Conservation (phyloP, 2,797 vertebrate species). For the Enteromius trimaculatus region DNA sequence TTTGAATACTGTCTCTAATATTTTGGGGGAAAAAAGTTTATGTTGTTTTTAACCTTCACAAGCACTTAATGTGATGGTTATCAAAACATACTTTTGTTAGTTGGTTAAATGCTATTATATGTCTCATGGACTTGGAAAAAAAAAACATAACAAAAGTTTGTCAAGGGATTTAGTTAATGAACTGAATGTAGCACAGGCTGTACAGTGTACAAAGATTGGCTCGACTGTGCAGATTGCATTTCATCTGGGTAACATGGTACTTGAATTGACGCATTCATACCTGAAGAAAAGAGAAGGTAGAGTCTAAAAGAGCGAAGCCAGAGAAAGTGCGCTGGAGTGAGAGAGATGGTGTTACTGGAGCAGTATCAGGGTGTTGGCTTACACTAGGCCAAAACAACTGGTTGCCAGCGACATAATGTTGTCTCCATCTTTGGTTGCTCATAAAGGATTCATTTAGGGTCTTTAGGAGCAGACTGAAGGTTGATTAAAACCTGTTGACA, state of each 20-base stretch:
- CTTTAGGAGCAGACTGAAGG: background rate
- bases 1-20: background rate
- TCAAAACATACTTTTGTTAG: background rate
- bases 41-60: background rate
- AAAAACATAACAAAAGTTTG: background rate
- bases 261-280: slow-evolving; percentile 52
- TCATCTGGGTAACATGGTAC: slow-evolving; percentile 37
- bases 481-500: slow-evolving; percentile 22
- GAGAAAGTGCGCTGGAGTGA: background rate
- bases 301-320: background rate
- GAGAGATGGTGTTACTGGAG: slow-evolving; percentile 2
- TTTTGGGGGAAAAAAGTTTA: too few relatives aligned
- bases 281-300: background rate
- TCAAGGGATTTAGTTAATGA: slow-evolving; percentile 1
- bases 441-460: slow-evolving; percentile 11
- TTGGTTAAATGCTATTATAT: background rate
- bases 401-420: slow-evolving; percentile 20
- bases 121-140: background rate
- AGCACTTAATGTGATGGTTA: background rate
- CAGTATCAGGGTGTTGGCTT: slow-evolving; percentile 22
- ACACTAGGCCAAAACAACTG: background rate
- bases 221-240: slow-evolving; percentile 34
- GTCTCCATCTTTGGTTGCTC: background rate
- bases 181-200: slow-evolving; percentile 6
- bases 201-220: slow-evolving; percentile 13